Percentiles rank a stretch among this genome's conserved stretches.
phyloP scores from a whole-genome alignment of 2,113 vertebrate species.

The Tinamus guttatus region DNA sequence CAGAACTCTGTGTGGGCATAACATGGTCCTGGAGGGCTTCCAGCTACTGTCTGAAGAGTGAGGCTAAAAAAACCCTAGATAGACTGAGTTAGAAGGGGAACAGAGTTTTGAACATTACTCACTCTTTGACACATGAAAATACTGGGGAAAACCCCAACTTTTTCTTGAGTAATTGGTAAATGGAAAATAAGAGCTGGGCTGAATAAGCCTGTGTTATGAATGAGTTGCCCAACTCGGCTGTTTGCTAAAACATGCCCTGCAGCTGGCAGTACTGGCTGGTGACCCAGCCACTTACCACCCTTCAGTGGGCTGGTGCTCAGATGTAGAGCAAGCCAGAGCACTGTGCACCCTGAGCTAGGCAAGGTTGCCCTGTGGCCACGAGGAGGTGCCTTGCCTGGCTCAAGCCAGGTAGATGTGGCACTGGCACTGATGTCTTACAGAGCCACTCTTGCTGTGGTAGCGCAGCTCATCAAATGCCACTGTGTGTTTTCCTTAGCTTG shows the following conservation, averaged over 20 bases:
- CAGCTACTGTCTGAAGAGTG: not conserved
- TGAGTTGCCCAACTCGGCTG: accelerated
- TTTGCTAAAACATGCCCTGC: not conserved
- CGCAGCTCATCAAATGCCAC: accelerated
- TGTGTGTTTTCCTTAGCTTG: not conserved
- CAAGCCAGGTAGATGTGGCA: not conserved
- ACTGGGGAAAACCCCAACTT: not conserved
- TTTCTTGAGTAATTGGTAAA: not conserved
- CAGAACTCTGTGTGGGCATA: accelerated
- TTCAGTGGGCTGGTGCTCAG: not conserved
- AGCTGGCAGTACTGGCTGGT: not conserved
- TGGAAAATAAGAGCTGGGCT: not conserved
- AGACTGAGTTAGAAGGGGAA: not conserved
- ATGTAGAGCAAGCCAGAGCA: not conserved
- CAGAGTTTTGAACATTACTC: not conserved
- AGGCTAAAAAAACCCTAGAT: not conserved
- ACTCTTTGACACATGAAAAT: not conserved
- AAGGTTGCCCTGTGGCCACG: not conserved
- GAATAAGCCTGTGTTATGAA: not conserved
- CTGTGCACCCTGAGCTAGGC: not conserved
- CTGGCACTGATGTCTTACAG: not conserved
- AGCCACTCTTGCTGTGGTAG: not conserved
- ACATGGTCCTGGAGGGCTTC: not conserved
- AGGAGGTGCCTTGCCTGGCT: not conserved
- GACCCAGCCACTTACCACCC: not conserved